Evolutionary conservation across 2,888 invertebrate genomes (phyloP).

Genomic region (Mechanitis messenoides): DNA sequence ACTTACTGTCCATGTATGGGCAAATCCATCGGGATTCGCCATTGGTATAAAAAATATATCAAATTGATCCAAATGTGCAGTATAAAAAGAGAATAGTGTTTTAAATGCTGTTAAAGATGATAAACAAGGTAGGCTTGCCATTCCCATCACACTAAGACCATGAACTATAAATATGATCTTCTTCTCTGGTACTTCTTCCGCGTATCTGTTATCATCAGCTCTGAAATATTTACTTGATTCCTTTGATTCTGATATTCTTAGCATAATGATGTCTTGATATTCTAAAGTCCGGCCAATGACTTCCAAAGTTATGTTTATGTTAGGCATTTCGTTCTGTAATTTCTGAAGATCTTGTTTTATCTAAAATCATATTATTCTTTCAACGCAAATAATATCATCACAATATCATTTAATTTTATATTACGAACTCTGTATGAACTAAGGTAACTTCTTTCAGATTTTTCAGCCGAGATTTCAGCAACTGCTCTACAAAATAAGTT

Average conservation of each 20-base stretch:
- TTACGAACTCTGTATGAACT: constrained; percentile 40
- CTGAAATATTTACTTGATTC: constrained; percentile 35
- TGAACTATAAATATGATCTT: constrained; percentile 64
- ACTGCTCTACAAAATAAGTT: too few species aligned
- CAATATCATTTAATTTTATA: neutral
- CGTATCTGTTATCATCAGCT: constrained; percentile 44
- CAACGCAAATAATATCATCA: neutral
- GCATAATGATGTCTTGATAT: constrained; percentile 54
- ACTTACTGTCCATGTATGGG: neutral
- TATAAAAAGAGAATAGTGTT: constrained; percentile 45
- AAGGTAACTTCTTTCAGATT: neutral
- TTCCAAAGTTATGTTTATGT: constrained; percentile 43
- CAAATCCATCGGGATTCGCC: constrained; percentile 61
- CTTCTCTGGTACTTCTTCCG: constrained; percentile 49
- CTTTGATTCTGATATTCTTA: constrained; percentile 40
- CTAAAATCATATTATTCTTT: constrained; percentile 36
- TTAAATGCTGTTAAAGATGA: constrained; percentile 25
- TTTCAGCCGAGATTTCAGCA: neutral
- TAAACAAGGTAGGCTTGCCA: constrained; percentile 35
- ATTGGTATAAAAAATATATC: constrained; percentile 63
- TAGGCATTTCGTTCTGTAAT: constrained; percentile 33
- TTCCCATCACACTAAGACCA: constrained; percentile 51
- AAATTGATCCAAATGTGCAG: constrained; percentile 53
- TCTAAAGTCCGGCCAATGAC: constrained; percentile 49
- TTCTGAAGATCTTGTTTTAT: constrained; percentile 37